Conservation (phyloP, 2,797 vertebrate species). For the Botia almorhae region DNA sequence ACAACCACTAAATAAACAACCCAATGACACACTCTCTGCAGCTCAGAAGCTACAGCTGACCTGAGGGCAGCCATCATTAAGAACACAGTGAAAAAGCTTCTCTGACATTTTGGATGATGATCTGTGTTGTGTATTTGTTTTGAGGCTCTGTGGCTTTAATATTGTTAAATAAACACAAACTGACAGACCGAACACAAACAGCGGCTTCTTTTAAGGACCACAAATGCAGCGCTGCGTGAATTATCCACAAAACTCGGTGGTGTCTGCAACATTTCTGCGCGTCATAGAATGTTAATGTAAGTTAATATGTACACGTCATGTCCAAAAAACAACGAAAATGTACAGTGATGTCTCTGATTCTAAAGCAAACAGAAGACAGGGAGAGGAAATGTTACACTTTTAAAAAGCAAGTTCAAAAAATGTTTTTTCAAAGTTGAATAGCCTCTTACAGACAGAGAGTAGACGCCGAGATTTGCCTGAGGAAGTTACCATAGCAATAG, state of each 20-base stretch:
- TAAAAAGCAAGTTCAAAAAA: too few relatives aligned
- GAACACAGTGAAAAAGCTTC: conserved; percentile 32
- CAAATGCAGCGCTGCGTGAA: background rate
- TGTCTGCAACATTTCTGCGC: background rate
- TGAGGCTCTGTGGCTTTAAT: conserved; percentile 17
- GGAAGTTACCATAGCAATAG: too few relatives aligned
- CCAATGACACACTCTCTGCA: conserved; percentile 13
- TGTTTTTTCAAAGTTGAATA: too few relatives aligned
- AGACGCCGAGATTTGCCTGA: too few relatives aligned
- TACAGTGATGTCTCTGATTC: background rate
- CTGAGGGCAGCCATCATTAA: conserved; percentile 37
- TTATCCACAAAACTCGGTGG: background rate
- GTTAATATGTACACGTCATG: background rate
- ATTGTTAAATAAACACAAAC: conserved; percentile 42
- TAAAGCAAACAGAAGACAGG: background rate
- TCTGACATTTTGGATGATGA: conserved; percentile 40
- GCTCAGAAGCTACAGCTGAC: conserved; percentile 25
- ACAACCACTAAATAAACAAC: conserved; percentile 15
- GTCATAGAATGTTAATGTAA: background rate
- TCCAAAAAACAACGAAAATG: background rate
- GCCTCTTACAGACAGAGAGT: too few relatives aligned
- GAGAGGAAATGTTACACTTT: too few relatives aligned
- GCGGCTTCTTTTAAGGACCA: background rate
- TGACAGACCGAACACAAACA: conserved; percentile 25
- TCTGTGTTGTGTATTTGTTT: conserved; percentile 10